Evolutionary conservation across 2,113 vertebrate species (phyloP), one percentile per base, ranked within the genome.

Genomic region (Manacus vitellinus): DNA sequence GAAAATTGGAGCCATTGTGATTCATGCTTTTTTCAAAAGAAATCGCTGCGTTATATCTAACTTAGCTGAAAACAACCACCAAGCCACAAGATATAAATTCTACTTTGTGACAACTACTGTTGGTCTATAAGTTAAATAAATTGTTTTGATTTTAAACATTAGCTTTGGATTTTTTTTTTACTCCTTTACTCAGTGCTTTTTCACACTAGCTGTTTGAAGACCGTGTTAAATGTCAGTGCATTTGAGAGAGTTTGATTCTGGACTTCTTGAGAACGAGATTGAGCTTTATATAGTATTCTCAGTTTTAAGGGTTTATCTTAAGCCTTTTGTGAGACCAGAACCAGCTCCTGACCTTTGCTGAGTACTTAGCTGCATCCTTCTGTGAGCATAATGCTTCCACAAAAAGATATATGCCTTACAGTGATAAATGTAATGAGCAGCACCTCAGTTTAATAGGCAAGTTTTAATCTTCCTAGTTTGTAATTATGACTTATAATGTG

Each of bases 121-220:
- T 80, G 49, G 62, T 58, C 51, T 80, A 28, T 30, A 86, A 61
- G 54, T 85, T 89, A 72, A 89, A 76, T 80, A 39, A 55, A 65
- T 70, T 72, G 31, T 47, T 58, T 86, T 89, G 56, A 78, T 92
- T 85, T 92, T 85, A 91, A 85, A 89, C 39, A 43, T 92, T 49
- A 85, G 41, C 14, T 79, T 84, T 88, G 47, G 14, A 18, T 25
- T 6, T 33, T 76, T 52, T 73, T 85, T 95, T 77, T n/a, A 24
- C 13, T 70, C 13, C 23, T 31, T 63, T 75, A 37, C 30, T 56
- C 28, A 33, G 25, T 78, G 41, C 5, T 77, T 96, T 95, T 90
- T 72, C 52, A 51, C 35, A 35, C 37, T 87, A 44, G 59, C 5
- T 33, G 14, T 70, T 87, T 68, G 49, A 91, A 73, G 35, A 39